Evolutionary conservation across 2,888 invertebrate species (phyloP).

Genomic region (Lasiommata megera): DNA sequence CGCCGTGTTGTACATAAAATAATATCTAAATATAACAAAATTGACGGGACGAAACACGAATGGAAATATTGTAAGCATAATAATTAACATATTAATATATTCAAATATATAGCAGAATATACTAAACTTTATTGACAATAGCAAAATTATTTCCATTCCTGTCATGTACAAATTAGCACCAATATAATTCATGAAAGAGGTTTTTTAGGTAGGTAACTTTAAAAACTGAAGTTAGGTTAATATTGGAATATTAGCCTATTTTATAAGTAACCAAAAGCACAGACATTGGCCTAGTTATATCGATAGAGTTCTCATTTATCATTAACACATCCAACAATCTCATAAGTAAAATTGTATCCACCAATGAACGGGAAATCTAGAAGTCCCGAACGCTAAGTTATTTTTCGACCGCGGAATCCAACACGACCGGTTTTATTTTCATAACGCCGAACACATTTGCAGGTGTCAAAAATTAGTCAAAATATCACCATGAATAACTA

Average conservation of each 20-base stretch:
- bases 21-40: too few relatives aligned
- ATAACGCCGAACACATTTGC: conserved; percentile 34
- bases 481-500: conserved; percentile 42
- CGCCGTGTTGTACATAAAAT: too few relatives aligned
- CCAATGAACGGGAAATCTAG: conserved; percentile 12
- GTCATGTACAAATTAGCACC: too few relatives aligned
- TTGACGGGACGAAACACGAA: too few relatives aligned
- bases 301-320: conserved; percentile 6
- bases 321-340: conserved; percentile 3
- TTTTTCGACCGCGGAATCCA: conserved; percentile 16
- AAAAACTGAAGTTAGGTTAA: not conserved
- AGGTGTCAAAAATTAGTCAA: conserved; percentile 51
- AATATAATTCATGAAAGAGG: too few relatives aligned
- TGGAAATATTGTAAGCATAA: too few relatives aligned
- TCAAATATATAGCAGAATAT: too few relatives aligned
- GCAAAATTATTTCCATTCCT: too few relatives aligned
- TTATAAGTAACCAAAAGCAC: not conserved
- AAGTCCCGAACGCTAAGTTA: conserved; percentile 13
- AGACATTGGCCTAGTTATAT: not conserved
- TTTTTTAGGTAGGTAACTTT: too few relatives aligned
- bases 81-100: too few relatives aligned
- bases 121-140: too few relatives aligned
- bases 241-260: not conserved
- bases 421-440: conserved; percentile 26
- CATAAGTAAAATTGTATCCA: conserved; percentile 13